Evolutionary conservation across 2,797 vertebrate genomes (phyloP), one percentile per base, ranked within the genome.

Genomic region (Phoebastria nigripes): DNA sequence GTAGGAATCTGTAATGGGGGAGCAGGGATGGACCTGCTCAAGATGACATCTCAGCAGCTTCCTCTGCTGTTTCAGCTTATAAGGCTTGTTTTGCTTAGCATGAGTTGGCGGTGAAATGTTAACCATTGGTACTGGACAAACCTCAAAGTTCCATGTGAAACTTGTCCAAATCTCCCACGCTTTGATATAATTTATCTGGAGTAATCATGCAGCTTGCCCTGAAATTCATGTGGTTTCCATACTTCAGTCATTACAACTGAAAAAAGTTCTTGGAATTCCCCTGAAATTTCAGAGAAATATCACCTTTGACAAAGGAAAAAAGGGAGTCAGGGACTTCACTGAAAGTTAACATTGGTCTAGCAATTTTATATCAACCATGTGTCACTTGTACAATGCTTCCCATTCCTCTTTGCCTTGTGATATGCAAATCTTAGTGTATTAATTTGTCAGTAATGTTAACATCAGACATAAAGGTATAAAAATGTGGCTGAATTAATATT

Each of bases 131-230:
- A 28, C 46, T 44, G 81, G 77, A 5, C 56, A 70, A 9, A 26
- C 46, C 42, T 74, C 63, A 58, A n/a, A 82, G 31, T 8, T 70
- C 42, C 76, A 1, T 0, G 29, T 47, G 71, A 56, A 55, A 31
- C 47, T 47, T 9, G 16, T 8, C 77, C 21, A 0, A 18, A 6
- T 61, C 29, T 79, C 51, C 49, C 19, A 3, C 1, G 3, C 35
- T 41, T 70, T 33, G 46, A 20, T 39, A 1, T 22, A 2, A 11
- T 56, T 78, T 14, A 20, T n/a, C 11, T 55, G 69, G 69, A 67
- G 67, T 4, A 14, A 28, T 21, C 18, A 7, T 10, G 8, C n/a
- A 62, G 28, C 59, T 37, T 66, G 37, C 37, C 29, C 69, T 77
- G 76, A 39, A 37, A 39, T 62, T 49, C 15, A 14, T 7, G 18